Percentiles rank a stretch among this genome's conserved stretches.
These are phyloP conservation scores for Protobothrops flavoviridis DNA, from an alignment of 2,113 vertebrate genomes.

Conservation along the genomic window DNA sequence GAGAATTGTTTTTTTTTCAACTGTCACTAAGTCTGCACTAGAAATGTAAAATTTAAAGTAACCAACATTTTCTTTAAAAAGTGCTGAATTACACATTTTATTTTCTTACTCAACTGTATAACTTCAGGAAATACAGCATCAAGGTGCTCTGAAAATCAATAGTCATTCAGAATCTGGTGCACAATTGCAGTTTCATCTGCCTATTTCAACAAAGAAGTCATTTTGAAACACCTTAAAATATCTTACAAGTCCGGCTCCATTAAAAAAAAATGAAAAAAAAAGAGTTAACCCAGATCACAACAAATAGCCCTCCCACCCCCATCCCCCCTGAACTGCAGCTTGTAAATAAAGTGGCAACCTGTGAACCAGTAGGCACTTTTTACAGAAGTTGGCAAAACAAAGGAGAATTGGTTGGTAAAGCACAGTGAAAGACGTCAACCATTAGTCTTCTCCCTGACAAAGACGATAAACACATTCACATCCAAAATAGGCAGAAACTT, in stretches of 20 bases:
- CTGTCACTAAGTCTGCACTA: not conserved
- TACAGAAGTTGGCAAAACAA: slow-evolving; percentile 64
- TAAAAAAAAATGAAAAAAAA: slow-evolving; percentile 18
- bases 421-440: slow-evolving; percentile 50
- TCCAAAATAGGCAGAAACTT: slow-evolving; percentile 21
- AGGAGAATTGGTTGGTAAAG: slow-evolving; percentile 51
- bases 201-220: slow-evolving; percentile 17
- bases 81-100: not conserved
- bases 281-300: not conserved
- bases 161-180: not conserved
- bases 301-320: not conserved
- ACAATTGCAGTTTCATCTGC: not conserved
- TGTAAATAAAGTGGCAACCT: slow-evolving; percentile 57
- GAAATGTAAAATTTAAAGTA: not conserved
- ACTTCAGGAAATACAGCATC: slow-evolving; percentile 12
- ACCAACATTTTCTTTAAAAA: not conserved
- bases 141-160: not conserved
- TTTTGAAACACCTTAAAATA: not conserved
- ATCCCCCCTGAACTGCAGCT: not conserved
- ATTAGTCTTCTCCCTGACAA: slow-evolving; percentile 50
- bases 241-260: not conserved
- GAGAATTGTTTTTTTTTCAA: not conserved
- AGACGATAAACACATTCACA: slow-evolving; percentile 21
- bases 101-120: not conserved
- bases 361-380: slow-evolving; percentile 73